A percentile compares a stretch with the other conserved stretches of the same genome.
phyloP scores from a whole-genome alignment of 1,140 invertebrate genomes.

The Coboldia fuscipes region DNA sequence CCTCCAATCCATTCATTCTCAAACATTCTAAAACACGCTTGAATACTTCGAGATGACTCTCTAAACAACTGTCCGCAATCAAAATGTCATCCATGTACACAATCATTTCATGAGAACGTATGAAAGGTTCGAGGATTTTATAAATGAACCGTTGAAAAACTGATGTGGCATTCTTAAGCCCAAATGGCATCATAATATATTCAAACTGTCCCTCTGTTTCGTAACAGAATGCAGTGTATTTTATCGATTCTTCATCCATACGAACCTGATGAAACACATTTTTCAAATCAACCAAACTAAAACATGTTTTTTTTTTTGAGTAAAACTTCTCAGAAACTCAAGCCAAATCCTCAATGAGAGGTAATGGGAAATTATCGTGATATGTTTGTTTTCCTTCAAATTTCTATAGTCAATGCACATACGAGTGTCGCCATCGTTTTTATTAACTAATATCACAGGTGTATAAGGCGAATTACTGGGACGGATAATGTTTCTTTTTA shows the following conservation, averaged over 20 bases:
- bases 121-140: no score
- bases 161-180: constrained; percentile 8
- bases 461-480: no score
- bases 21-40: no score
- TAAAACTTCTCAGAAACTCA: constrained; percentile 6
- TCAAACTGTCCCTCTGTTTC: no score
- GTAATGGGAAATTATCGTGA: constrained; percentile 7
- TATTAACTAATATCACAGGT: constrained; percentile 5
- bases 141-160: constrained; percentile 11
- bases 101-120: no score
- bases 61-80: constrained; percentile 6
- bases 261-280: constrained; percentile 9
- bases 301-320: constrained; percentile 6
- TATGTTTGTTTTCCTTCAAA: constrained; percentile 7
- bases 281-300: constrained; percentile 9
- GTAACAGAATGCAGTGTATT: no score
- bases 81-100: no score
- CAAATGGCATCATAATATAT: constrained; percentile 7
- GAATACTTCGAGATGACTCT: no score
- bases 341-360: constrained; percentile 7
- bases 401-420: constrained; percentile 7
- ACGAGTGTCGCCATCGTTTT: constrained; percentile 6
- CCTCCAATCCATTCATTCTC: no score
- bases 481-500: no score
- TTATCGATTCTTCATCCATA: constrained; percentile 6